These are phyloP conservation scores for Acanthosepion esculentum DNA, from an alignment of 2,888 invertebrate species.

Conservation along the genomic window DNA sequence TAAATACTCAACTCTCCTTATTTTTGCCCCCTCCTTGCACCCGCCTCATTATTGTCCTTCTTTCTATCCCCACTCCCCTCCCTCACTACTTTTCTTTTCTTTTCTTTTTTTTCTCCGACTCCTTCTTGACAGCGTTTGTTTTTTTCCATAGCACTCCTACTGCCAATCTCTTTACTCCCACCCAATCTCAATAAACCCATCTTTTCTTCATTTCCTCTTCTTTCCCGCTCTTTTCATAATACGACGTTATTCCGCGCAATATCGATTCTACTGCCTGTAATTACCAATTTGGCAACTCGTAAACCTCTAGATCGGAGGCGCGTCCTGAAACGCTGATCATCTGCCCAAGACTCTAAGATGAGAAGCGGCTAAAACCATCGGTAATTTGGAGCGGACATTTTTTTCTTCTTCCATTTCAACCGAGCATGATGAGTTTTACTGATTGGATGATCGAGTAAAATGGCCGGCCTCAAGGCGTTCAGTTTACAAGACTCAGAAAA, in stretches of 20 bases:
- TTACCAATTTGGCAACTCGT: conserved; percentile 20
- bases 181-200: background rate
- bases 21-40: background rate
- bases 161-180: background rate
- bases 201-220: background rate
- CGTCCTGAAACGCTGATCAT: background rate
- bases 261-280: background rate
- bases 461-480: background rate
- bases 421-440: background rate
- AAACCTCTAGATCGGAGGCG: background rate
- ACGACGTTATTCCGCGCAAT: background rate
- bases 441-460: background rate
- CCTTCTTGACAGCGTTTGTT: background rate
- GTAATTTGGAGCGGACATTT: background rate
- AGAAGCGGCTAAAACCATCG: background rate
- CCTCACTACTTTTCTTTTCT: background rate
- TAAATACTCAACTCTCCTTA: background rate
- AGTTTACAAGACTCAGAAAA: background rate
- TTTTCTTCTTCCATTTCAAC: background rate
- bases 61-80: background rate
- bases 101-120: no score
- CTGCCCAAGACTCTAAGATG: background rate
- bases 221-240: background rate
- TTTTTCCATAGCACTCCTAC: background rate
- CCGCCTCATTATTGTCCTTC: background rate